phyloP scores from a whole-genome alignment of 2,888 invertebrate genomes.

The Apodemia mormo region DNA sequence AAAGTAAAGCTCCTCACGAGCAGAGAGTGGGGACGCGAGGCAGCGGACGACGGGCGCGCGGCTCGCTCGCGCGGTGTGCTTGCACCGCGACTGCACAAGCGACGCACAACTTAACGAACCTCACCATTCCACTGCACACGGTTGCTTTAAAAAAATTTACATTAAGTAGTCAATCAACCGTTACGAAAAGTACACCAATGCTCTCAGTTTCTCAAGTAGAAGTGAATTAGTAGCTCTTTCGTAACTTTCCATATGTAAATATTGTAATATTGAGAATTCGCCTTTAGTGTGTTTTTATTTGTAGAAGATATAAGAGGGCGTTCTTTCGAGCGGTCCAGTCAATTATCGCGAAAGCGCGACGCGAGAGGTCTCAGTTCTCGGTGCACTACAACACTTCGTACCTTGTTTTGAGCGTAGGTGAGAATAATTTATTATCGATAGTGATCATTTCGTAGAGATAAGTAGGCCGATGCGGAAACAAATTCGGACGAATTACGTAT shows the following conservation, averaged over 20 bases:
- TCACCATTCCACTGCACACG: constrained; percentile 70
- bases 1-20: neutral
- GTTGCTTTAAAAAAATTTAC: constrained; percentile 75
- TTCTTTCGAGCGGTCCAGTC: constrained; percentile 65
- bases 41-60: constrained; percentile 31
- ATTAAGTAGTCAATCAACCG: constrained; percentile 74
- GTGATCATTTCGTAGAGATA: constrained; percentile 78
- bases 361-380: constrained; percentile 44
- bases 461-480: constrained; percentile 79
- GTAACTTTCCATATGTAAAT: constrained; percentile 77
- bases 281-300: constrained; percentile 65
- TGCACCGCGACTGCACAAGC: constrained; percentile 49
- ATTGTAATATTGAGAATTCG: constrained; percentile 70
- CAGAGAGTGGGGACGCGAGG: neutral
- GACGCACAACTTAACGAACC: constrained; percentile 68
- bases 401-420: constrained; percentile 76
- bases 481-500: constrained; percentile 77
- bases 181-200: constrained; percentile 61
- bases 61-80: constrained; percentile 18
- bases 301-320: constrained; percentile 51
- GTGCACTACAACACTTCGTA: constrained; percentile 67
- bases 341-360: constrained; percentile 69
- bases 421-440: constrained; percentile 79
- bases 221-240: constrained; percentile 74
- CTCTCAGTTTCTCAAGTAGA: constrained; percentile 47